Conservation (phyloP, 2,888 invertebrate species). For the Agonum fuliginosum region DNA sequence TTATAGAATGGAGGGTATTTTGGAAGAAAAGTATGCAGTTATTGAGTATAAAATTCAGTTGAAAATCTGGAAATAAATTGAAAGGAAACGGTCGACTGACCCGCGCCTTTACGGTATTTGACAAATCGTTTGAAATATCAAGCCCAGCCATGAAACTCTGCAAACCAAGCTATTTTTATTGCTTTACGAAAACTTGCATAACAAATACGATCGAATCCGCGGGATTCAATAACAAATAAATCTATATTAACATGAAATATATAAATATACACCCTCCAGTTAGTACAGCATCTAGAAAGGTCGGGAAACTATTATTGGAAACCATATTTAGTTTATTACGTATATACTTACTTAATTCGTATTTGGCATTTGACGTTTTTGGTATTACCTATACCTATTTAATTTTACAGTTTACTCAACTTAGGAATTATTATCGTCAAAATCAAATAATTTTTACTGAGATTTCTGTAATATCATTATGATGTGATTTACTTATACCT, state of each 20-base stretch:
- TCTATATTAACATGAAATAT: slow-evolving; percentile 36
- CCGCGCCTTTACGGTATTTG: slow-evolving; percentile 49
- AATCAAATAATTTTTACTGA: too few relatives aligned
- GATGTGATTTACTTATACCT: too few relatives aligned
- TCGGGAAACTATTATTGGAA: too few relatives aligned
- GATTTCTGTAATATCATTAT: too few relatives aligned
- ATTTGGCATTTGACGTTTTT: too few relatives aligned
- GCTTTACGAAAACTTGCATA: slow-evolving; percentile 46
- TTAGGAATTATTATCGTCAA: too few relatives aligned
- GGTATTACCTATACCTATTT: too few relatives aligned
- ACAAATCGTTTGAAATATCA: slow-evolving; percentile 59
- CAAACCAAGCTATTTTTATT: slow-evolving; percentile 44
- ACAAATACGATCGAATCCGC: slow-evolving; percentile 19
- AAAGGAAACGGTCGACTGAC: slow-evolving; percentile 53
- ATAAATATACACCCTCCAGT: too few relatives aligned
- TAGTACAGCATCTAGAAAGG: too few relatives aligned
- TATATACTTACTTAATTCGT: too few relatives aligned
- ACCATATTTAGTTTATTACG: too few relatives aligned
- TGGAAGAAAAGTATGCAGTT: slow-evolving; percentile 41
- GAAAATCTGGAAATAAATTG: slow-evolving; percentile 56
- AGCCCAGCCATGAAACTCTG: slow-evolving; percentile 49
- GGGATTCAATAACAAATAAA: slow-evolving; percentile 28
- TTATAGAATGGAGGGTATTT: not conserved
- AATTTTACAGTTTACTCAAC: too few relatives aligned
- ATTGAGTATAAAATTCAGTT: slow-evolving; percentile 58